Base-by-base conservation (phyloP, 2,888 invertebrate species). In the Amitus sp. region DNA sequence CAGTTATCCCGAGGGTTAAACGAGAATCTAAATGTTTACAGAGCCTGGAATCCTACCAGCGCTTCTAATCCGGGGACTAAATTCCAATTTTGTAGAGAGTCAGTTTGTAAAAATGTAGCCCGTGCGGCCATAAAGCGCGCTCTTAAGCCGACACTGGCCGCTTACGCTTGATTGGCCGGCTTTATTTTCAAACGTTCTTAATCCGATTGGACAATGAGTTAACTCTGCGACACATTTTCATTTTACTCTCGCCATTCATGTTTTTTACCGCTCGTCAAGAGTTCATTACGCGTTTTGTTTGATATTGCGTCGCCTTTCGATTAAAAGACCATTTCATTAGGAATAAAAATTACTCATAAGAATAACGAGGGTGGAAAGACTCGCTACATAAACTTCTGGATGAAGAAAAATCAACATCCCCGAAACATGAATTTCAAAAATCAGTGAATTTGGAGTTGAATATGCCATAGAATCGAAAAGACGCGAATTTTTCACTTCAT, bases 121-220 rank as follows among this genome's bases (percentile, higher is more conserved):
- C 47, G 58, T 46, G 61, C 40, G 60, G 57, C 54, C 54, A 61
- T 65, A 65, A 65, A 65, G 48, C 54, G 54, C 49, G 28, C 57
- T 54, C 53, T 65, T 65, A 65, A 65, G 61, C 65, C 65, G 61
- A 56, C 55, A 56, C 56, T 60, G 60, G 64, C 53, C 61, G 61
- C 53, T 39, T 58, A 46, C 55, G 61, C 57, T 53, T 57, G 61
- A 65, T 65, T 61, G 54, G 42, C 65, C 49, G 55, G 65, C 65
- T 65, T 59, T 65, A 65, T 65, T 65, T 65, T 65, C 61, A 57
- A 65, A 65, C 62, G 53, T 61, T 28, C 50, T 55, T 65, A 65
- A 65, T 65, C 65, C 65, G 61, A 65, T 65, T 65, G 61, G 65
- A 65, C 61, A 62, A 65, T 65, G 65, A 65, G 62, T 61, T 61